These are phyloP conservation scores for Aphis craccivora DNA, from an alignment of 1,140 invertebrate species.

Conservation along the genomic window DNA sequence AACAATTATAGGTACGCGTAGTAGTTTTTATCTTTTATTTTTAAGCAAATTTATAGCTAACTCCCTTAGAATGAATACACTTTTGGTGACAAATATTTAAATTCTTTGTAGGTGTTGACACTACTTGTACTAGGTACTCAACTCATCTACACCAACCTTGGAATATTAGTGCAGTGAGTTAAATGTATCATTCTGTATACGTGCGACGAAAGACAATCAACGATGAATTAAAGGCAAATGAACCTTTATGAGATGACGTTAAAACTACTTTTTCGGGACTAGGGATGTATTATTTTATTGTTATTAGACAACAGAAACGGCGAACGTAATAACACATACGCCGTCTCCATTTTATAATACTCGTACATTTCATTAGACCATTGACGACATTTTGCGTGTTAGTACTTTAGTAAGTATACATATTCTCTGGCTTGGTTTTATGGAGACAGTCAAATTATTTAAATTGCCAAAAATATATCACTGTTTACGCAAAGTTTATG, in stretches of 20 bases:
- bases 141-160: neutral
- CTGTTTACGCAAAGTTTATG: neutral
- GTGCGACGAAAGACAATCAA: neutral
- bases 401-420: neutral
- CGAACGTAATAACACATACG: neutral
- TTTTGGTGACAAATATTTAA: neutral
- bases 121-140: neutral
- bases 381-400: neutral
- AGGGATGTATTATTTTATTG: neutral
- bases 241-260: neutral
- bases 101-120: neutral
- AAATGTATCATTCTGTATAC: slow-evolving; percentile 1
- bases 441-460: neutral
- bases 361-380: neutral
- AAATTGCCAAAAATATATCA: neutral
- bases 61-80: neutral
- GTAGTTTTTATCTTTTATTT: too few relatives aligned
- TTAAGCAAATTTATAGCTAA: neutral
- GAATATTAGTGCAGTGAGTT: neutral
- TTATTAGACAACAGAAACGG: neutral
- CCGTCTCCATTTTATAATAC: neutral
- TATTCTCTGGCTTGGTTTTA: neutral
- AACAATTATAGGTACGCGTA: too few relatives aligned
- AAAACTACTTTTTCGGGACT: neutral
- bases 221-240: neutral